phyloP scores from a whole-genome alignment of 2,888 invertebrate genomes.

The Escarpia spicata region DNA sequence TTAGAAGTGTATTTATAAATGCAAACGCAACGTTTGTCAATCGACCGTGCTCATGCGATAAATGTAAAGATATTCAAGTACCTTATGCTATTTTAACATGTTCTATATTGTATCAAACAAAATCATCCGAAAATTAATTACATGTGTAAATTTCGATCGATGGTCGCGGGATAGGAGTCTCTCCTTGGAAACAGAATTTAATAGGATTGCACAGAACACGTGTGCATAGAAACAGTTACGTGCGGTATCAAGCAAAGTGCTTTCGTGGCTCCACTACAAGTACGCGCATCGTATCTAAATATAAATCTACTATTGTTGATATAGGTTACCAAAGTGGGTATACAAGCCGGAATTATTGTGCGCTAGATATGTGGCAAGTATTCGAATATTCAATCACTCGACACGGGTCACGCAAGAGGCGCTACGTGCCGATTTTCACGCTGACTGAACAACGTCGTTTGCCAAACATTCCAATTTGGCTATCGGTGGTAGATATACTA shows the following conservation, averaged over 20 bases:
- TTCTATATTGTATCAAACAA: background rate
- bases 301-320: background rate
- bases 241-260: background rate
- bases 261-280: background rate
- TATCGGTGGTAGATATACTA: background rate
- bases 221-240: background rate
- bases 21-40: background rate
- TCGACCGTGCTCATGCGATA: background rate
- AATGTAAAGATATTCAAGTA: background rate
- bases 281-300: slow-evolving; percentile 7
- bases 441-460: background rate
- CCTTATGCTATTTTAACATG: background rate
- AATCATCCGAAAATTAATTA: background rate
- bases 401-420: background rate
- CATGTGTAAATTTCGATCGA: background rate
- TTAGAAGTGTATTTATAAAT: background rate
- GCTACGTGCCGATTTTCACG: background rate
- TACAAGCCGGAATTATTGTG: background rate
- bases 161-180: background rate
- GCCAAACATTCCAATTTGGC: background rate
- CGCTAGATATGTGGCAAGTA: background rate
- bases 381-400: background rate
- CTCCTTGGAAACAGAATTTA: background rate
- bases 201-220: background rate
- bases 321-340: background rate